Evolutionary conservation across 2,888 invertebrate species (phyloP).

Genomic region (Alentia gelatinosa): DNA sequence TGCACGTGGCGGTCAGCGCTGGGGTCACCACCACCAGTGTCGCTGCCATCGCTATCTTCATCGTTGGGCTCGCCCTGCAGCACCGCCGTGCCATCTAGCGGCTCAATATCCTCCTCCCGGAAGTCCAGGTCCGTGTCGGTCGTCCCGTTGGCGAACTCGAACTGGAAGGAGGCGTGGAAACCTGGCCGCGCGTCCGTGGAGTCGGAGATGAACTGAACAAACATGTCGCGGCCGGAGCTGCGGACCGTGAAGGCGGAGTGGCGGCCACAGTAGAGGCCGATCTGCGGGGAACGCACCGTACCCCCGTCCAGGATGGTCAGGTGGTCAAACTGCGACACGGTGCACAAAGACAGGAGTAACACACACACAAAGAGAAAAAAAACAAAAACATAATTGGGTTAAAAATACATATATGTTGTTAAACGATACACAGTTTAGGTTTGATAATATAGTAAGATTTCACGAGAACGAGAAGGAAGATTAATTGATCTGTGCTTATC

Average conservation of each 20-base stretch:
- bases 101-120: not conserved
- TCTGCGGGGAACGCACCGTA: slow-evolving; percentile 59
- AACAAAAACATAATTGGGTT: too few species aligned
- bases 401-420: too few species aligned
- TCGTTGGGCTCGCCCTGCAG: slow-evolving; percentile 3
- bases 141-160: slow-evolving; percentile 49
- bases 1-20: slow-evolving; percentile 25
- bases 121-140: not conserved
- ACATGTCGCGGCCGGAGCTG: slow-evolving; percentile 65
- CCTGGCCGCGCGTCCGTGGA: slow-evolving; percentile 72
- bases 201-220: slow-evolving; percentile 73
- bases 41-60: not conserved
- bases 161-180: slow-evolving; percentile 70
- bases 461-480: too few species aligned
- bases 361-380: too few species aligned
- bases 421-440: too few species aligned
- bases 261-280: slow-evolving; percentile 65
- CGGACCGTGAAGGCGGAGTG: slow-evolving; percentile 59
- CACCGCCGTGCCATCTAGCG: not conserved
- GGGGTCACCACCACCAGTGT: slow-evolving; percentile 3
- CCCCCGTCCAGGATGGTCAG: slow-evolving; percentile 60
- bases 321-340: slow-evolving; percentile 41
- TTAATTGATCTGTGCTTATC: too few species aligned
- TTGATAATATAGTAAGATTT: too few species aligned
- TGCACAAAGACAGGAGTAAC: too few species aligned